Percentiles rank a stretch among this genome's conserved stretches.
phyloP scores from a whole-genome alignment of 2,888 invertebrate species.

The Caenorhabditis angaria region DNA sequence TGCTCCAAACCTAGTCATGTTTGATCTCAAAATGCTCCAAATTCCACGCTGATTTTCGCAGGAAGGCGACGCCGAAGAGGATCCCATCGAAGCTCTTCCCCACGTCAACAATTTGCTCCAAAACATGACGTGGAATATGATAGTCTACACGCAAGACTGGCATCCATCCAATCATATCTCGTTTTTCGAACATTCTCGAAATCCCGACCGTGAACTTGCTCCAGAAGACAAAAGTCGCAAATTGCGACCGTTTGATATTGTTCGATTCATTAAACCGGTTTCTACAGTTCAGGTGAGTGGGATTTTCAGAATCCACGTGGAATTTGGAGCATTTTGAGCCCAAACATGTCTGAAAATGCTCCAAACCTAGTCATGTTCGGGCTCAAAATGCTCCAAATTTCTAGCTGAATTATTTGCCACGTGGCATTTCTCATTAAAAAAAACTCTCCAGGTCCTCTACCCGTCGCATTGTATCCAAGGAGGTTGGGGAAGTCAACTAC shows the following conservation, averaged over 20 bases:
- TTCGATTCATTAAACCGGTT: constrained; percentile 87
- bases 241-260: constrained; percentile 82
- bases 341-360: neutral
- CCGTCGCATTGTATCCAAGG: constrained; percentile 95
- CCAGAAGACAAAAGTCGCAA: constrained; percentile 60
- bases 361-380: neutral
- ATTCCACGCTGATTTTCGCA: too few relatives aligned
- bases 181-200: constrained; percentile 84
- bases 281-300: constrained; percentile 41
- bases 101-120: constrained; percentile 59
- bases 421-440: neutral
- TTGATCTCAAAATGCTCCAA: too few relatives aligned
- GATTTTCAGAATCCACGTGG: too few relatives aligned
- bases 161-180: constrained; percentile 95
- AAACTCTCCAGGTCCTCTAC: constrained; percentile 80
- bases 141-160: constrained; percentile 87
- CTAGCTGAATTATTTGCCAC: neutral
- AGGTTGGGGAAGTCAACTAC: constrained; percentile 92
- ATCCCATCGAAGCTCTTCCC: constrained; percentile 65
- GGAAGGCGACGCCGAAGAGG: constrained; percentile 65
- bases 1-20: too few relatives aligned
- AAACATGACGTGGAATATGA: constrained; percentile 47
- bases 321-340: neutral
- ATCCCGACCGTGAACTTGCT: constrained; percentile 59
- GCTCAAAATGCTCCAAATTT: too few relatives aligned